Percentiles rank a stretch among this genome's conserved stretches.
These are phyloP conservation scores for Gephyroberyx darwinii DNA, from an alignment of 2,797 vertebrate species.

Conservation along the genomic window DNA sequence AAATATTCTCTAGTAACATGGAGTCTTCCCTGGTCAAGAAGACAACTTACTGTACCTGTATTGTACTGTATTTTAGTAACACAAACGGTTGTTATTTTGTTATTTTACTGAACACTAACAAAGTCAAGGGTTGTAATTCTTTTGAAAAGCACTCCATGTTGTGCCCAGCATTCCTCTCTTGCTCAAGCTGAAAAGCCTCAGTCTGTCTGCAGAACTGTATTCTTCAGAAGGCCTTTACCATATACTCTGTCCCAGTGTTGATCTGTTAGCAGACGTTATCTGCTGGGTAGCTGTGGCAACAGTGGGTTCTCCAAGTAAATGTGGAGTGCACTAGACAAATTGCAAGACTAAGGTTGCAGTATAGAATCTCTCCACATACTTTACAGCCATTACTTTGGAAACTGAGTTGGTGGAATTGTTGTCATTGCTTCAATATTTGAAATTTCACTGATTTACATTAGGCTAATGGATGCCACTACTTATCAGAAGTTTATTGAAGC, in stretches of 20 bases:
- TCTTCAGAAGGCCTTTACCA: neutral
- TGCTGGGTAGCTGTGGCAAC: slow-evolving; percentile 14
- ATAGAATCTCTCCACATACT: neutral
- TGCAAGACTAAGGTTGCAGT: neutral
- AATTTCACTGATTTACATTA: neutral
- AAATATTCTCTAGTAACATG: too few species aligned
- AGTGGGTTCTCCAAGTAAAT: slow-evolving; percentile 28
- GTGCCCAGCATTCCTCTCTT: too few species aligned
- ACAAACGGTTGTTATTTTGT: too few species aligned
- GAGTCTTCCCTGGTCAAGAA: too few species aligned
- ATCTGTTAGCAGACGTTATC: neutral
- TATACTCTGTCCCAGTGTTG: neutral
- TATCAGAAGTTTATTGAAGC: neutral
- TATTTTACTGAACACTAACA: too few species aligned
- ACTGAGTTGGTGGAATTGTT: neutral
- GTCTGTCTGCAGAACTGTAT: too few species aligned
- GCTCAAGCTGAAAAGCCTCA: too few species aligned
- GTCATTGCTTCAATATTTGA: neutral
- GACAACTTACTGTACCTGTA: too few species aligned
- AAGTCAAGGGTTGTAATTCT: too few species aligned
- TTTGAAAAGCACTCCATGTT: too few species aligned
- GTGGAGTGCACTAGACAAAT: neutral
- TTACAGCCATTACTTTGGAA: neutral
- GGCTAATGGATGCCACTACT: neutral
- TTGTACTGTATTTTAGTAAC: too few species aligned